Evolutionary conservation across 2,888 invertebrate genomes (phyloP), one percentile per base, ranked within the genome.

Genomic region (Spatulosminthurus flaviceps): DNA sequence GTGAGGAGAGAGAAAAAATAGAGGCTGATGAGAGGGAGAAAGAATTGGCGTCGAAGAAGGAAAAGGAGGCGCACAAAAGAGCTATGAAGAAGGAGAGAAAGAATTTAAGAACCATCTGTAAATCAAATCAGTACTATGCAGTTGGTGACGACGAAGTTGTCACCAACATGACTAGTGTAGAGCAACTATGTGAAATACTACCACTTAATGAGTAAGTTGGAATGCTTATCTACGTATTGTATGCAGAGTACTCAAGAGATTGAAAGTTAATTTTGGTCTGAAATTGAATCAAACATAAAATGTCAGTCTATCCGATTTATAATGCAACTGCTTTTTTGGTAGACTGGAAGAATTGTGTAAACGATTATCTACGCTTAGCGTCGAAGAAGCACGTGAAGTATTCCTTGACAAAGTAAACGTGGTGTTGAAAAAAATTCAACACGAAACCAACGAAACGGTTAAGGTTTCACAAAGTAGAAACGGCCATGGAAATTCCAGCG

Each of bases 41-140:
- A 85, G 91, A 94, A 73, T 95, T 96, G 82, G 92, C 91, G 1
- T 92, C 93, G 26, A 92, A 95, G 73, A 94, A 95, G 79, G 96
- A 96, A 86, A 91, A 94, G 43, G 97, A 97, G 86, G 92, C 91
- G 21, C 91, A 92, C 84, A 97, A 96, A 87, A 95, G 94, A 87
- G 92, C 92, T 51, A 88, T 97, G 43, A 94, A 96, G 85, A 95
- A 94, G 86, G 96, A 97, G 87, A 90, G 94, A 19, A 97, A 97
- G 88, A 89, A 90, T 0, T 88, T 96, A 4, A 88, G 95, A 72
- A 95, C 94, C 86, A 87, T 92, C 61, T 94, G 94, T 86, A 95
- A 94, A 89, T 90, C 92, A 5, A 92, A 92, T 85, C 92, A 95
- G 87, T 97, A 95, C 87, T 98, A 92, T 88, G 89, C 92, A 7